Conservation (phyloP, 92 coral and sea anemone species). For the Chrysogorgia sp. region DNA sequence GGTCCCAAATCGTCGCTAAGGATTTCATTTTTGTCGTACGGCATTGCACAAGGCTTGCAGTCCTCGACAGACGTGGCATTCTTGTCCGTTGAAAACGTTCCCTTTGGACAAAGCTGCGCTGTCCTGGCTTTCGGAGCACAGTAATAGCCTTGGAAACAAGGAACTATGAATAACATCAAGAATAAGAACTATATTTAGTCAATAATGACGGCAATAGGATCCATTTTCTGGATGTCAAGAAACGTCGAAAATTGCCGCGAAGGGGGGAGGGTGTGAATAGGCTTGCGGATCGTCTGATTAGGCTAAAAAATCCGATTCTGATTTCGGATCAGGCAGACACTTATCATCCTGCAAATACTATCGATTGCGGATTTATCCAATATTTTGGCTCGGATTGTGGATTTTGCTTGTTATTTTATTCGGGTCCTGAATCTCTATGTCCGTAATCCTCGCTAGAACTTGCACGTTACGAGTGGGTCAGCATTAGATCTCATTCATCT, state of each 20-base stretch:
- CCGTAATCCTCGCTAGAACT: no score
- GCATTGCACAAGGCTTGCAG: constrained; percentile 17
- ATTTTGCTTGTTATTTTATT: no score
- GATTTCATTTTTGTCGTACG: neutral
- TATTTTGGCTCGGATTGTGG: no score
- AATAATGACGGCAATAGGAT: neutral
- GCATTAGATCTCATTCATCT: no score
- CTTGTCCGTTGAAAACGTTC: constrained; percentile 2
- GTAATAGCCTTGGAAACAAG: constrained; percentile 25
- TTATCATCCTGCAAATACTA: no score
- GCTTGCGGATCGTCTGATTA: no score
- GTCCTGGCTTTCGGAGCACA: neutral
- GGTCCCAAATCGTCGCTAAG: neutral
- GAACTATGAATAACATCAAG: neutral
- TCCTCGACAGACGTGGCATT: constrained; percentile 12
- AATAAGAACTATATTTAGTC: neutral
- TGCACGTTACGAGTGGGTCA: no score
- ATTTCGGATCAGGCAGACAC: no score
- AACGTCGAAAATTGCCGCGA: neutral
- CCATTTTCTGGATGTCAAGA: neutral
- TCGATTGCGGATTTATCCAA: no score
- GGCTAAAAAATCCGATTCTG: no score
- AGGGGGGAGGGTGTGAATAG: no score
- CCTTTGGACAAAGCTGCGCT: constrained; percentile 23
- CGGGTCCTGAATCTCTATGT: no score